Percentiles rank a stretch among this genome's conserved stretches.
Conservation (phyloP, 2,888 invertebrate genomes). For the Nephrotoma guestfalica region DNA sequence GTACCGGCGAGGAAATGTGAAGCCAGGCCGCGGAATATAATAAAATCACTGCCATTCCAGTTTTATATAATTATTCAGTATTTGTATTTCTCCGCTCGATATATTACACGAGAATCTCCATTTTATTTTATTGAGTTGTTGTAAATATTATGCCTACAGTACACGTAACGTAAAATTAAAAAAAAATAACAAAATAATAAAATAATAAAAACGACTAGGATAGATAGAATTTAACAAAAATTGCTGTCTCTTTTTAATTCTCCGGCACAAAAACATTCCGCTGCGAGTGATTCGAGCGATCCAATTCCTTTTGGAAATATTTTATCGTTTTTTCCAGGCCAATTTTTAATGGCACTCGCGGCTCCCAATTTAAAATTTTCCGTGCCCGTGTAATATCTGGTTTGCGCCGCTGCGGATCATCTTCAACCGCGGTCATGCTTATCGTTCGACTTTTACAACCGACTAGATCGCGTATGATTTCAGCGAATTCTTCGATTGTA, state of each 20-base stretch:
- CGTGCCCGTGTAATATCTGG: conserved; percentile 89
- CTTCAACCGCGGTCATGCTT: conserved; percentile 75
- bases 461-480: conserved; percentile 67
- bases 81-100: neutral
- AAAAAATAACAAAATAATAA: neutral
- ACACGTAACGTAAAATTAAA: neutral
- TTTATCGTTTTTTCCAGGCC: conserved; percentile 86
- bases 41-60: neutral
- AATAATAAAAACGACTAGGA: neutral
- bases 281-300: conserved; percentile 41
- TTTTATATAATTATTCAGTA: neutral
- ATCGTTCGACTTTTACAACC: conserved; percentile 76
- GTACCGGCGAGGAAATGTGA: neutral
- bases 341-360: conserved; percentile 69
- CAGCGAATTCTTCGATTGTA: conserved; percentile 84
- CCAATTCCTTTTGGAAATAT: conserved; percentile 84
- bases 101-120: neutral
- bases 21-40: neutral
- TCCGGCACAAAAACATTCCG: conserved; percentile 30
- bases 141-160: neutral
- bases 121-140: neutral
- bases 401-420: conserved; percentile 88
- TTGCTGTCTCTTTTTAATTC: neutral
- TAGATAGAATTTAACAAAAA: neutral
- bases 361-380: conserved; percentile 76